A percentile compares a stretch with the other conserved stretches of the same genome.
These are phyloP conservation scores for Orthosia gracilis DNA, from an alignment of 2,888 invertebrate species.

Conservation along the genomic window DNA sequence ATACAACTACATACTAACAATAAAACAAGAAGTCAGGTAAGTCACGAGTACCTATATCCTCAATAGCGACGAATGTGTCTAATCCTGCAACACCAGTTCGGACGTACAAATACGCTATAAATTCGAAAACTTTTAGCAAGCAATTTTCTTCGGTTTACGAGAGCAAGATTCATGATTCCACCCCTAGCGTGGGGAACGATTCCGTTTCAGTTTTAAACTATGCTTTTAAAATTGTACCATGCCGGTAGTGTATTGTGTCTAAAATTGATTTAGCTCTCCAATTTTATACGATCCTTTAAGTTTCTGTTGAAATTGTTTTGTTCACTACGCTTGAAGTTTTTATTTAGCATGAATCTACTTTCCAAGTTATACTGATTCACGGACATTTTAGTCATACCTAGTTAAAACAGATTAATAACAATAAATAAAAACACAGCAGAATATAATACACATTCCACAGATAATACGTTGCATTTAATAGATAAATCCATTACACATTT, in stretches of 20 bases:
- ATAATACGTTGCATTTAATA: slow-evolving; percentile 16
- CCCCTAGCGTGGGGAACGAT: slow-evolving; percentile 65
- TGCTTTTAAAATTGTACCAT: slow-evolving; percentile 67
- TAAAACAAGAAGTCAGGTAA: slow-evolving; percentile 50
- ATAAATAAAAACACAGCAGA: neutral
- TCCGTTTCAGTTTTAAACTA: slow-evolving; percentile 69
- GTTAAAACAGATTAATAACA: neutral
- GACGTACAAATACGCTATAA: slow-evolving; percentile 85
- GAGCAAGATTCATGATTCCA: slow-evolving; percentile 84
- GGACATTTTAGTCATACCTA: neutral
- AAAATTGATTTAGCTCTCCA: slow-evolving; percentile 57
- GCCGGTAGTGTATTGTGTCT: slow-evolving; percentile 50
- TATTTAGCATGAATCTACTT: neutral
- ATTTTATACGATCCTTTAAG: slow-evolving; percentile 37
- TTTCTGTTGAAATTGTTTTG: slow-evolving; percentile 29
- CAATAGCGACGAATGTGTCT: slow-evolving; percentile 66
- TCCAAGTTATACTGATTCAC: too few species aligned
- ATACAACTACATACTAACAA: too few species aligned
- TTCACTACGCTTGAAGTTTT: neutral
- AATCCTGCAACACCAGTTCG: slow-evolving; percentile 70
- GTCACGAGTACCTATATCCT: slow-evolving; percentile 44
- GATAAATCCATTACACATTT: slow-evolving; percentile 6
- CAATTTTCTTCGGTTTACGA: slow-evolving; percentile 87
- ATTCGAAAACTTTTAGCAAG: slow-evolving; percentile 88
- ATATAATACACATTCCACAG: neutral